Base-by-base conservation (phyloP, 1,140 invertebrate species). In the Aporrectodea caliginosa region DNA sequence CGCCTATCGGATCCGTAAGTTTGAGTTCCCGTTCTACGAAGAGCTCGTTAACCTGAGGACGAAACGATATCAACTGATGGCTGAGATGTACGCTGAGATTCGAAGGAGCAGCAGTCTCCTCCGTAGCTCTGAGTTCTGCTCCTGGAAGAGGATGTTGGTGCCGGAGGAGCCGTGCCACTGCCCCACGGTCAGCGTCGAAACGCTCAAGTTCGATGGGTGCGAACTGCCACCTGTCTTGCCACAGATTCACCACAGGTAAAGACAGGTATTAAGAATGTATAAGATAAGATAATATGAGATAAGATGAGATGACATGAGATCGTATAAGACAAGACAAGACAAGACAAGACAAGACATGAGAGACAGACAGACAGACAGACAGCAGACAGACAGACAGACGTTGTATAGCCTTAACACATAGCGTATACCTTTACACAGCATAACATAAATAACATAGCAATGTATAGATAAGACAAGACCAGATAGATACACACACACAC, bases 1-100 rank as follows among this genome's bases (percentile, higher is more conserved):
- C 33, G 79, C 79, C 1, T 73, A 78, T 58, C 68, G 79, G 1
- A 78, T 80, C 76, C 79, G 77, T 35, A 71, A 68, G 31, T 80
- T 78, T 16, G 79, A 80, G 79, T 78, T 70, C 31, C 79, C 79
- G 16, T 80, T 80, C 58, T 80, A 78, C 31, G 79, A 80, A 32
- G 69, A 77, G 75, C 76, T 80, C 12, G 74, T 78, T 1, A 80
- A 80, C 35, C 29, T 80, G 70, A 68, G 79, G 0, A 71, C 35
- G 12, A 81, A 81, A 75, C 31, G 80, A 1, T 68, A 78, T 35
- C 77, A 78, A 32, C 71, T 81, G 32, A 68, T 81, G 80, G 70
- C 78, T n/a, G 76, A 81, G 2, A 81, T 81, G 80, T 81, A 81
- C 32, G 80, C 80, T 30, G 77, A 78, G 32, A 31, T 81, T 27